These are phyloP conservation scores for Apodemus speciosus DNA, from an alignment of 2,113 vertebrate species.

Conservation along the genomic window DNA sequence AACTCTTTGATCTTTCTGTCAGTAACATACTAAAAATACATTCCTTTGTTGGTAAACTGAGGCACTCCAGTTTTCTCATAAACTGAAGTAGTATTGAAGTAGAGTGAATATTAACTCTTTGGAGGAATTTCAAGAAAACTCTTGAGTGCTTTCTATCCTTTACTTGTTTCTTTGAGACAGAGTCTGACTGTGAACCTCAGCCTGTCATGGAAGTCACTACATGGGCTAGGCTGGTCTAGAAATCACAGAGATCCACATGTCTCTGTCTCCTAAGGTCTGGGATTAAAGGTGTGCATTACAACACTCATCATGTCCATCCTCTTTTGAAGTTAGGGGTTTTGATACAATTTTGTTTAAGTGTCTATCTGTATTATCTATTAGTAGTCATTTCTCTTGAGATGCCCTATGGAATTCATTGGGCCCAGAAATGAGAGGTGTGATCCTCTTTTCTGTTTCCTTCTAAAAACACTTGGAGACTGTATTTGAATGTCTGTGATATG, in stretches of 20 bases:
- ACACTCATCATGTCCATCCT: not conserved
- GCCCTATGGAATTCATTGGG: not conserved
- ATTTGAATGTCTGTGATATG: not conserved
- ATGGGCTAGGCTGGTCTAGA: not conserved
- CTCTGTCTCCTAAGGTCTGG: not conserved
- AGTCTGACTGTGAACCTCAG: not conserved
- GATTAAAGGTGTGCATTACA: not conserved
- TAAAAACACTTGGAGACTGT: not conserved
- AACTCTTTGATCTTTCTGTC: not conserved
- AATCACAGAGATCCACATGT: not conserved
- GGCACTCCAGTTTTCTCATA: not conserved
- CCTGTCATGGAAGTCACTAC: not conserved
- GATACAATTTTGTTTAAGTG: not conserved
- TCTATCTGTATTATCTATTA: not conserved
- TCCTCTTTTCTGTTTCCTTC: not conserved
- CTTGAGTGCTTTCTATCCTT: not conserved
- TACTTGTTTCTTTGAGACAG: not conserved
- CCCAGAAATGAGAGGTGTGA: not conserved
- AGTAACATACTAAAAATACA: not conserved
- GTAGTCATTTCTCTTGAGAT: not conserved
- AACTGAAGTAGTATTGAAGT: not conserved
- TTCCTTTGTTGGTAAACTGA: not conserved
- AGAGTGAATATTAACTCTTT: not conserved
- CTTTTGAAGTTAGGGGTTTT: not conserved
- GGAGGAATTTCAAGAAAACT: not conserved